These are phyloP conservation scores for Papilio glaucus DNA, from an alignment of 1,140 invertebrate species.

Conservation along the genomic window DNA sequence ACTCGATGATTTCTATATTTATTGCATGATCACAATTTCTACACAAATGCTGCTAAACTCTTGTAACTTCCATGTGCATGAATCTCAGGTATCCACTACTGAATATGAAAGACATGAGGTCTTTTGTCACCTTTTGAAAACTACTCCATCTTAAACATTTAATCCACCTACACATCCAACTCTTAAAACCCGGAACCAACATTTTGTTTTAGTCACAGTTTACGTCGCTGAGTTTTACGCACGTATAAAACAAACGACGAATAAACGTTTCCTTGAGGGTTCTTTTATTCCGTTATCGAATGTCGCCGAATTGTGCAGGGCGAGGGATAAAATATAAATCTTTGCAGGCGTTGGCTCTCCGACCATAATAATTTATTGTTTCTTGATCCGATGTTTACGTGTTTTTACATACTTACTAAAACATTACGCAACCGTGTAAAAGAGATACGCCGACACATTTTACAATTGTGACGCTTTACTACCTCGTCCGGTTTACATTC, in stretches of 20 bases:
- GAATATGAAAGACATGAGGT: no score
- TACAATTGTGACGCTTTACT: background rate
- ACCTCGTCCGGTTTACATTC: no score
- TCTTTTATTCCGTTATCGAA: conserved; percentile 12
- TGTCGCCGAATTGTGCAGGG: background rate
- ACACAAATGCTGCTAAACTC: no score
- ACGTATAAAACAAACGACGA: conserved; percentile 1
- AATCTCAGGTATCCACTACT: no score
- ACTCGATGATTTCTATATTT: no score
- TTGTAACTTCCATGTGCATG: no score
- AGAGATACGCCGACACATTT: background rate
- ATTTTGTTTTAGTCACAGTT: background rate
- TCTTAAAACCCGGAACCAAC: background rate
- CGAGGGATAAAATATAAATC: background rate
- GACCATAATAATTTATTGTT: background rate
- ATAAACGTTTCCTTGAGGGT: conserved; percentile 14
- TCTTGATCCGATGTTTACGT: background rate
- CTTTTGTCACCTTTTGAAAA: no score
- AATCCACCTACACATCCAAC: background rate
- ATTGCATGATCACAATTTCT: no score
- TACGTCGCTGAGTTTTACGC: conserved; percentile 2
- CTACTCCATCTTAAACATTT: no score
- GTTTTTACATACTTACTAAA: conserved; percentile 13
- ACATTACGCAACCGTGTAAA: background rate
- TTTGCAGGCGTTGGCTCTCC: background rate